Percentiles rank a stretch among this genome's conserved stretches.
These are phyloP conservation scores for Ptilodon capucinus DNA, from an alignment of 2,888 invertebrate genomes.

Conservation along the genomic window DNA sequence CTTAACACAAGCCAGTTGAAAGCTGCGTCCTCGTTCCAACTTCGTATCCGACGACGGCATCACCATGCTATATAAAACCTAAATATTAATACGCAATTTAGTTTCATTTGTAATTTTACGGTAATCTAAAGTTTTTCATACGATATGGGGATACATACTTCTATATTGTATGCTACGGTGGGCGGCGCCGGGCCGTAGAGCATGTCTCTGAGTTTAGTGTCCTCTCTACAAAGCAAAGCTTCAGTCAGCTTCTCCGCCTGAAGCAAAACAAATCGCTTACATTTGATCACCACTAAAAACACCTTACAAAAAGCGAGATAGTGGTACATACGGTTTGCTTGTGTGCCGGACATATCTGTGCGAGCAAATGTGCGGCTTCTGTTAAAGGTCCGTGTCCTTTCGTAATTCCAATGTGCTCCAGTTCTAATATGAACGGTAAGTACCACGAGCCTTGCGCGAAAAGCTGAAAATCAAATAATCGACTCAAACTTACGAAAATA, in stretches of 20 bases:
- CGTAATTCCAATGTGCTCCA: slow-evolving; percentile 94
- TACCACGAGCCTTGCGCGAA: slow-evolving; percentile 92
- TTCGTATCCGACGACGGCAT: slow-evolving; percentile 94
- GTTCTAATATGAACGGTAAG: slow-evolving; percentile 90
- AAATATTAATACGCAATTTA: slow-evolving; percentile 14
- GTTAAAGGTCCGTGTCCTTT: slow-evolving; percentile 90
- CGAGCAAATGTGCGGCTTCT: slow-evolving; percentile 91
- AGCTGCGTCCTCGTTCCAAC: slow-evolving; percentile 84
- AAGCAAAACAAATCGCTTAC: slow-evolving; percentile 5
- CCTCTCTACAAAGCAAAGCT: slow-evolving; percentile 69
- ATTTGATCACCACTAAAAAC: not conserved
- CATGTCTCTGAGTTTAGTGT: slow-evolving; percentile 70
- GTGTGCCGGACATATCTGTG: slow-evolving; percentile 92
- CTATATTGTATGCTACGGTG: slow-evolving; percentile 75
- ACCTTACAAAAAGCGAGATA: not conserved
- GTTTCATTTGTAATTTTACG: not conserved
- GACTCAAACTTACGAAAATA: no score
- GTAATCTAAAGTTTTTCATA: not conserved
- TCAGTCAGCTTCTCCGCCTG: slow-evolving; percentile 73
- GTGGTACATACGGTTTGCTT: slow-evolving; percentile 79
- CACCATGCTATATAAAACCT: slow-evolving; percentile 93
- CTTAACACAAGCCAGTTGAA: slow-evolving; percentile 84
- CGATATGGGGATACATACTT: slow-evolving; percentile 44
- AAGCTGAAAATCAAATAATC: slow-evolving; percentile 76
- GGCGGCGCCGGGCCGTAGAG: slow-evolving; percentile 75